Percentiles rank a stretch among this genome's conserved stretches.
phyloP scores from a whole-genome alignment of 2,797 vertebrate species.

The Crypturellus tataupa region DNA sequence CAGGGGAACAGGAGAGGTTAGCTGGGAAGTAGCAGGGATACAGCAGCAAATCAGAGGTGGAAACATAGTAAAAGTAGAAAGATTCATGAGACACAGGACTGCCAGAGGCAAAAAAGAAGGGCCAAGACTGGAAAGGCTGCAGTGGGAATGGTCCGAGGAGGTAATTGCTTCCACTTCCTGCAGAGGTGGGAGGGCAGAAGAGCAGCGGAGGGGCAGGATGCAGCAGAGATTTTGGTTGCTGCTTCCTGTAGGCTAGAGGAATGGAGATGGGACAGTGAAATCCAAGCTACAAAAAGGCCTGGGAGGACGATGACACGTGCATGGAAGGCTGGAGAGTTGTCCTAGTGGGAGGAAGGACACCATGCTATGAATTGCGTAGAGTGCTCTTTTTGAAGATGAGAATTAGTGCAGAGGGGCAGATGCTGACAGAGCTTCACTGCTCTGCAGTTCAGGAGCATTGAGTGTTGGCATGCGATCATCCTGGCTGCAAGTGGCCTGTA shows the following conservation, averaged over 20 bases:
- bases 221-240: neutral
- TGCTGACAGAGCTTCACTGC: neutral
- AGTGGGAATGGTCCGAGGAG: neutral
- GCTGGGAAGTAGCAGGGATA: neutral
- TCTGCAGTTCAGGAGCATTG: neutral
- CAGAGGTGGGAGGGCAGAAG: neutral
- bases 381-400: neutral
- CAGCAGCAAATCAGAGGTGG: neutral
- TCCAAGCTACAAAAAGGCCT: neutral
- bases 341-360: neutral
- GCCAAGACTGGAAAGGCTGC: neutral
- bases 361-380: neutral
- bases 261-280: neutral
- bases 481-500: neutral
- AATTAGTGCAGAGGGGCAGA: neutral
- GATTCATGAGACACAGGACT: neutral
- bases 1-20: neutral
- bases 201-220: neutral
- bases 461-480: neutral
- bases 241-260: neutral
- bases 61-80: neutral
- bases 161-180: fast-evolving
- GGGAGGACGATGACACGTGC: neutral
- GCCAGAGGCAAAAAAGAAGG: neutral
- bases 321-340: neutral